phyloP scores from a whole-genome alignment of 2,113 vertebrate species.

The Gnathonemus longibarbis region DNA sequence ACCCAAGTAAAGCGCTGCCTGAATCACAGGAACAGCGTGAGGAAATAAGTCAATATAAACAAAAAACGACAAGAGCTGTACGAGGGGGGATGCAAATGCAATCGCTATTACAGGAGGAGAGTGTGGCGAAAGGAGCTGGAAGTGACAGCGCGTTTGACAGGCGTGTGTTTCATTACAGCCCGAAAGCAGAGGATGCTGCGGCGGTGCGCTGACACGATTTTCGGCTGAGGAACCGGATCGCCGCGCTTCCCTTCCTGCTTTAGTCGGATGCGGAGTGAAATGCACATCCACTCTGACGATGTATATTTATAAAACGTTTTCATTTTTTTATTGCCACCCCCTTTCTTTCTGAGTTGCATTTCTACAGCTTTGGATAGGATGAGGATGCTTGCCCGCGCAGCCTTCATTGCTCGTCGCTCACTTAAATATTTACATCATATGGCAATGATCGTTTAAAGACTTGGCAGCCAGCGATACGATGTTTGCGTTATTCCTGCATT shows the following conservation, averaged over 20 bases:
- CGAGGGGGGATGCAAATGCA: background rate
- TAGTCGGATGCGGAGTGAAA: background rate
- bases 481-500: slow-evolving; percentile 29
- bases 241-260: background rate
- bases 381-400: background rate
- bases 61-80: slow-evolving; percentile 22
- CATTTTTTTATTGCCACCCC: background rate
- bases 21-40: slow-evolving; percentile 18
- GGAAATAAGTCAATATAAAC: slow-evolving; percentile 35
- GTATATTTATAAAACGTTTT: background rate
- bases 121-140: background rate
- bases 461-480: slow-evolving; percentile 6
- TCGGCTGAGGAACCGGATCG: background rate
- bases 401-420: slow-evolving; percentile 18
- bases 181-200: slow-evolving; percentile 24
- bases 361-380: background rate
- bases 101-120: background rate
- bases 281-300: background rate
- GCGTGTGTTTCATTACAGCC: background rate
- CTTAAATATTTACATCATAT: slow-evolving; percentile 32
- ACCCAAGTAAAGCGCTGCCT: background rate
- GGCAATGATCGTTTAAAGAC: slow-evolving; percentile 18
- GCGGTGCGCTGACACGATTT: slow-evolving; percentile 13
- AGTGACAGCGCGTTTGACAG: background rate
- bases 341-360: background rate